phyloP scores from a whole-genome alignment of 2,797 vertebrate species.

The Antennarius maculatus region DNA sequence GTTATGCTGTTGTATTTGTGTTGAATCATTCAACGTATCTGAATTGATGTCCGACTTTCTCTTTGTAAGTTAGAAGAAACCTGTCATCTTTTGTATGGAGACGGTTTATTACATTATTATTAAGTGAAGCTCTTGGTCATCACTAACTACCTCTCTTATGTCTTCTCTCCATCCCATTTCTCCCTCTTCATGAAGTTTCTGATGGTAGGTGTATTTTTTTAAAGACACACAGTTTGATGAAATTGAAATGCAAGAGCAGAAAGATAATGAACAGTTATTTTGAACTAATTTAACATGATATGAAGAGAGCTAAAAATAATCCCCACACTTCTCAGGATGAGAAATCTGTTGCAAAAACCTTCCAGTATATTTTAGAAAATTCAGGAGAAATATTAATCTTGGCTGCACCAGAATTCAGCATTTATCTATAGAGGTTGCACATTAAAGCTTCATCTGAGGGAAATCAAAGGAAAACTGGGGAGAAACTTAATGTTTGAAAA shows the following conservation, averaged over 20 bases:
- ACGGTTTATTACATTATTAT: background rate
- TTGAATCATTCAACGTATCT: constrained; percentile 26
- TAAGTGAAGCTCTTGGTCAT: background rate
- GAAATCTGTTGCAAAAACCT: no score
- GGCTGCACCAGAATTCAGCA: background rate
- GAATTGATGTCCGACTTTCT: constrained; percentile 7
- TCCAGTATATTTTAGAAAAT: background rate
- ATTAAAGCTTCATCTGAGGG: background rate
- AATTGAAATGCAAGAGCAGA: background rate
- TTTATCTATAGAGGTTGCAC: background rate
- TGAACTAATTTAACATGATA: constrained; percentile 15
- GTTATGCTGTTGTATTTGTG: constrained; percentile 23
- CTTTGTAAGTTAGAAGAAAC: constrained; percentile 3
- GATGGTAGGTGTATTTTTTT: constrained; percentile 86
- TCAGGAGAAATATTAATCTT: background rate
- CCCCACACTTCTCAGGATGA: constrained; percentile 1
- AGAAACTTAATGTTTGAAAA: no score
- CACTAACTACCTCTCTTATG: constrained; percentile 45
- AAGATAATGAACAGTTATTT: background rate
- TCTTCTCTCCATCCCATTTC: constrained; percentile 8
- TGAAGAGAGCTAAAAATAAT: constrained; percentile 4
- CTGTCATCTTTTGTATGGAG: background rate
- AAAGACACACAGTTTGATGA: background rate
- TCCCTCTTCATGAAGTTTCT: constrained; percentile 77
- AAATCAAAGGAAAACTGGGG: no score